These are phyloP conservation scores for Argyra leucocephala DNA, from an alignment of 2,888 invertebrate species.

Conservation along the genomic window DNA sequence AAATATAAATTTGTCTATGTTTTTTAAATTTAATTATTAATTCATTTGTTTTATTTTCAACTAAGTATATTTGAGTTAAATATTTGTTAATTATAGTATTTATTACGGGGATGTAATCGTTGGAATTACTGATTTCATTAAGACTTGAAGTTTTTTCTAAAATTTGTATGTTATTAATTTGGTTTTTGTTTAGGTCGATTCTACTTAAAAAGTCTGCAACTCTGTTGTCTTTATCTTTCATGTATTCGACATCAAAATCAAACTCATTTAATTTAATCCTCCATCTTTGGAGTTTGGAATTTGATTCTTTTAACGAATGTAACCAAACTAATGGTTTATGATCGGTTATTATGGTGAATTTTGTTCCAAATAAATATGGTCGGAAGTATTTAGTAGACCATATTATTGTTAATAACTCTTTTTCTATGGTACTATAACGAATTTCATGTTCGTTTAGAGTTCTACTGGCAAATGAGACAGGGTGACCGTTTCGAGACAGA, in stretches of 20 bases:
- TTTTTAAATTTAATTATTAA: too few relatives aligned
- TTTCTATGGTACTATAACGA: constrained; percentile 31
- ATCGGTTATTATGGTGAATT: constrained; percentile 37
- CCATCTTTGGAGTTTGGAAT: constrained; percentile 35
- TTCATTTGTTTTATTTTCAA: too few relatives aligned
- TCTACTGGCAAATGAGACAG: constrained; percentile 29
- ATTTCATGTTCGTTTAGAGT: constrained; percentile 25
- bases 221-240: constrained; percentile 1
- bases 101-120: too few relatives aligned
- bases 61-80: too few relatives aligned
- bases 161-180: too few relatives aligned
- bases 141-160: too few relatives aligned
- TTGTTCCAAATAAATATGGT: constrained; percentile 34
- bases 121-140: too few relatives aligned
- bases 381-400: constrained; percentile 34
- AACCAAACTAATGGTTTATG: constrained; percentile 37
- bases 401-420: constrained; percentile 33
- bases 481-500: constrained; percentile 23
- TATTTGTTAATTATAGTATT: too few relatives aligned
- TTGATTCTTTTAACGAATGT: constrained; percentile 35
- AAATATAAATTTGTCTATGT: too few relatives aligned
- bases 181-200: too few relatives aligned
- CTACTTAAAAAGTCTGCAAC: too few relatives aligned
- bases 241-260: constrained; percentile 28
- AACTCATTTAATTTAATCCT: constrained; percentile 31